Conservation (phyloP, 2,113 vertebrate species). For the Hippoglossus stenolepis region DNA sequence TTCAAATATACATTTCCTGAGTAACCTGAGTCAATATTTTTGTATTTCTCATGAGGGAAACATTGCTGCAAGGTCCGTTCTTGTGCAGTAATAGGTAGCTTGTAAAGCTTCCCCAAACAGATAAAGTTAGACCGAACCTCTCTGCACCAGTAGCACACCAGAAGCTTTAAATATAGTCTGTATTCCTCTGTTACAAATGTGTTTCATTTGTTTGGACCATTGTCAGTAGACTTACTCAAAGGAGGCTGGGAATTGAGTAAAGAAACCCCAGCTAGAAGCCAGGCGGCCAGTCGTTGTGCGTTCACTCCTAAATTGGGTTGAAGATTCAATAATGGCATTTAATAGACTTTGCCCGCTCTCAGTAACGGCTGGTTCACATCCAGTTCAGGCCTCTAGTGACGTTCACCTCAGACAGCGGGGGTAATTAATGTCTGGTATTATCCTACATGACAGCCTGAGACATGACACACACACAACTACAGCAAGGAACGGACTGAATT, state of each 20-base stretch:
- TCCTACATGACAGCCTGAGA: slow-evolving; percentile 49
- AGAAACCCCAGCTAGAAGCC: slow-evolving; percentile 31
- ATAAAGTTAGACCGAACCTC: background rate
- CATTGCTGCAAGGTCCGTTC: slow-evolving; percentile 8
- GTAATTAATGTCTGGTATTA: slow-evolving; percentile 54
- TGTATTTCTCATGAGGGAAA: slow-evolving; percentile 31
- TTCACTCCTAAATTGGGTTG: slow-evolving; percentile 64
- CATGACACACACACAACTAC: slow-evolving; percentile 14
- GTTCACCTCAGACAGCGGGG: slow-evolving; percentile 47
- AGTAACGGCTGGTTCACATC: slow-evolving; percentile 64
- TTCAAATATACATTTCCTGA: slow-evolving; percentile 5
- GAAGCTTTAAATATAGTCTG: slow-evolving; percentile 25
- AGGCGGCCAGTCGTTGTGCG: slow-evolving; percentile 27
- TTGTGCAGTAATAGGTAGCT: slow-evolving; percentile 19
- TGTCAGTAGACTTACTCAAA: slow-evolving; percentile 31
- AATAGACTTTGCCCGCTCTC: slow-evolving; percentile 62
- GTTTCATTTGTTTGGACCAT: slow-evolving; percentile 42
- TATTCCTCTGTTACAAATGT: slow-evolving; percentile 31
- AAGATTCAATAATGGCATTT: slow-evolving; percentile 74
- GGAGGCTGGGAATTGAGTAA: slow-evolving; percentile 27
- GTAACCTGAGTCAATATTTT: slow-evolving; percentile 14
- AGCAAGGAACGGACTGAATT: background rate
- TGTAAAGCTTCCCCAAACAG: background rate
- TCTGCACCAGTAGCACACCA: slow-evolving; percentile 13
- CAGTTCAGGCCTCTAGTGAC: slow-evolving; percentile 68